phyloP scores from a whole-genome alignment of 2,888 invertebrate genomes.

The Eupithecia subumbrata region DNA sequence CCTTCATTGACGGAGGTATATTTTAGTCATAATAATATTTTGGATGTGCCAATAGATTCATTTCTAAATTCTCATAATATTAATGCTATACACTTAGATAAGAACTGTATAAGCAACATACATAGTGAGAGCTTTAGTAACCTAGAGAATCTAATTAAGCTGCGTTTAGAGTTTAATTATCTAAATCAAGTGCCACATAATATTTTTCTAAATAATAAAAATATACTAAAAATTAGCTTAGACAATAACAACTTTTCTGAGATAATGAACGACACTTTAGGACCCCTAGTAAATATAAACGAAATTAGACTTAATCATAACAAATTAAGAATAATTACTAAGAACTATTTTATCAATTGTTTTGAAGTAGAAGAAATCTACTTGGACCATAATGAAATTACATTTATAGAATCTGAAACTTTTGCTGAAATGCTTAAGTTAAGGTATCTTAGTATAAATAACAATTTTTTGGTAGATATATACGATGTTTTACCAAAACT shows the following conservation, averaged over 20 bases:
- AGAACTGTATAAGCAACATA: slow-evolving; percentile 92
- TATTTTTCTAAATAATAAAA: slow-evolving; percentile 89
- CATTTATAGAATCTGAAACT: slow-evolving; percentile 90
- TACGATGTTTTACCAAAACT: slow-evolving; percentile 91
- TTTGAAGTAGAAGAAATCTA: slow-evolving; percentile 91
- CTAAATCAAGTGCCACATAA: slow-evolving; percentile 91
- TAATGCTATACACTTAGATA: slow-evolving; percentile 91
- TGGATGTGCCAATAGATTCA: slow-evolving; percentile 92
- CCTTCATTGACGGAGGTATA: slow-evolving; percentile 92
- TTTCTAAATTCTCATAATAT: slow-evolving; percentile 92
- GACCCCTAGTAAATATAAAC: slow-evolving; percentile 87
- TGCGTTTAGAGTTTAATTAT: slow-evolving; percentile 94
- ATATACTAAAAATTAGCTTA: slow-evolving; percentile 90
- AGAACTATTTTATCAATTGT: slow-evolving; percentile 90
- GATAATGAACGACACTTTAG: slow-evolving; percentile 91
- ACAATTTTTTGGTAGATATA: slow-evolving; percentile 89
- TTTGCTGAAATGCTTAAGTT: slow-evolving; percentile 89
- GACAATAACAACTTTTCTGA: slow-evolving; percentile 93
- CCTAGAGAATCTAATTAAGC: slow-evolving; percentile 89
- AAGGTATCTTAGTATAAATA: slow-evolving; percentile 93
- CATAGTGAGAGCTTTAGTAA: slow-evolving; percentile 91
- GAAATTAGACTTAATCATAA: slow-evolving; percentile 94
- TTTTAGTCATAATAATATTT: slow-evolving; percentile 94
- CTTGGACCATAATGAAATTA: slow-evolving; percentile 93
- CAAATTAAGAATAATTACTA: slow-evolving; percentile 88